Conservation (phyloP, 2,888 invertebrate species). For the Agrotis segetum region DNA sequence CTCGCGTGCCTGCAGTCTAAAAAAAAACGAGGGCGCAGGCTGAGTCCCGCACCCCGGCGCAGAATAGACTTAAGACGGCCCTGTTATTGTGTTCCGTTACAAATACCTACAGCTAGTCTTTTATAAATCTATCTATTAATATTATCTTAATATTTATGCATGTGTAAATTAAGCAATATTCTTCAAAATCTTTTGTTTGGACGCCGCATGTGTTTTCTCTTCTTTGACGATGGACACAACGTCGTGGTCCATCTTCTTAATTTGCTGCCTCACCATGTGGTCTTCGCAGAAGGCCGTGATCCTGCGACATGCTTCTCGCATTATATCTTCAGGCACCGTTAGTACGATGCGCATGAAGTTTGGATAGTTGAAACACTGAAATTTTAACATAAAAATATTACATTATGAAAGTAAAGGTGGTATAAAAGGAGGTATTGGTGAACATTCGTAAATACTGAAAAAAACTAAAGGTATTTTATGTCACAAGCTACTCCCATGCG, state of each 20-base stretch:
- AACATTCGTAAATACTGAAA: too few species aligned
- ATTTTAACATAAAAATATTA: constrained; percentile 58
- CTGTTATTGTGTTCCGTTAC: too few species aligned
- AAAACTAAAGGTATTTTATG: too few species aligned
- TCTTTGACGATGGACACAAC: constrained; percentile 34
- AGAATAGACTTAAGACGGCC: too few species aligned
- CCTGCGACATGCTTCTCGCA: constrained; percentile 96
- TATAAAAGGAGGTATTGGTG: neutral
- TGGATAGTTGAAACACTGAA: constrained; percentile 97
- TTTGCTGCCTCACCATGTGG: constrained; percentile 78
- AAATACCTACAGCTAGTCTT: too few species aligned
- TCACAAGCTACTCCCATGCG: too few species aligned
- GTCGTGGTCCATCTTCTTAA: constrained; percentile 39
- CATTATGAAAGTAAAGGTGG: neutral
- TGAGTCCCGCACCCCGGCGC: too few species aligned
- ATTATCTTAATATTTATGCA: neutral
- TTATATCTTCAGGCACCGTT: constrained; percentile 96
- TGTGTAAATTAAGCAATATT: constrained; percentile 35
- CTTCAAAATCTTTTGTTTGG: constrained; percentile 32
- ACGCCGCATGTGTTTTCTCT: constrained; percentile 3
- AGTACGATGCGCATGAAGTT: constrained; percentile 98
- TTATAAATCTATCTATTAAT: neutral
- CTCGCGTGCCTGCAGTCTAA: too few species aligned
- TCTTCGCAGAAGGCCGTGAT: constrained; percentile 95
- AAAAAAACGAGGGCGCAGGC: too few species aligned